Evolutionary conservation across 2,888 invertebrate genomes (phyloP), one percentile per base, ranked within the genome.

Genomic region (Drosophila ustulata): DNA sequence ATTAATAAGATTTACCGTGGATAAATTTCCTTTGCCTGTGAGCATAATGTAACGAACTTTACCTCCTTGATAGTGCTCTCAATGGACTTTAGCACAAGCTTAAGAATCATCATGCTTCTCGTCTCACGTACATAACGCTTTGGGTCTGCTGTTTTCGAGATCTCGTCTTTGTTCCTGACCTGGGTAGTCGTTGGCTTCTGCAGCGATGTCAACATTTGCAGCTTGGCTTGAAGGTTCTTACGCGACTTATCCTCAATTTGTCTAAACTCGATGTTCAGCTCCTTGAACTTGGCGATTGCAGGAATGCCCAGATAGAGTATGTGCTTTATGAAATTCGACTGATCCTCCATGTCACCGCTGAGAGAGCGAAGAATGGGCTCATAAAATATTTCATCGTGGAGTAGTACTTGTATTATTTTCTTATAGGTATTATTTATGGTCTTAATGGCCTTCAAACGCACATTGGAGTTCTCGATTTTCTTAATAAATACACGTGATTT

Each of bases 91-190:
- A 91, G 66, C 32, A 91, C 82, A 46, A 75, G 61, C 52, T 91
- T 91, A 3, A 92, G 77, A 3, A 89, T 77, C 43, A 86, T 47
- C 92, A 92, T 92, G 66, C 90, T 91, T n/a, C 77, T 70, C 0
- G 92, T 92, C 72, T 92, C 92, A 0, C 92, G 89, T 6, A 91
- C 87, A 69, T 92, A 92, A 5, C 91, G 91, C 51, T 89, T 83
- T 9, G 88, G 66, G 51, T 88, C 65, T 6, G 71, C 66, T 3
- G 75, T 61, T 8, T 56, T 9, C 0, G 61, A 25, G 5, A 43
- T 25, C 3, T 63, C 74, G 3, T 63, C 66, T 26, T 71, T 80
- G 25, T 32, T 11, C 47, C 66, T 72, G 13, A 5, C 0, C 2
- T 28, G 3, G 2, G 18, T 4, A 3, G 6, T 5, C 0, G 45